Percentiles rank a stretch among this genome's conserved stretches.
phyloP scores from a whole-genome alignment of 37 sponge, comb jelly and placozoan species.

The Beroe ovata region DNA sequence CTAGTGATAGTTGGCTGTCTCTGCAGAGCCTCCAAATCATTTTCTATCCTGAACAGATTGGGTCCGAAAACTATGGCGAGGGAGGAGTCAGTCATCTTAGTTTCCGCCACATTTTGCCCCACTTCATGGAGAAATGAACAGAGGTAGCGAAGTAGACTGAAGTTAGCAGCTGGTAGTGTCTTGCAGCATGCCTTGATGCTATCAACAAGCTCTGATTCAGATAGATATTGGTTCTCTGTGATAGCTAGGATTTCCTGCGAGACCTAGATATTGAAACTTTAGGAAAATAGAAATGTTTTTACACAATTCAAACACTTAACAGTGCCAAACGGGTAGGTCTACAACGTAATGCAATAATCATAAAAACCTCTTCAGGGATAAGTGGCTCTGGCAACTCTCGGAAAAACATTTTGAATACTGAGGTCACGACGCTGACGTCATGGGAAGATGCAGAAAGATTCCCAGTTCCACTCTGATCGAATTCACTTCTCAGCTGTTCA shows the following conservation, averaged over 20 bases:
- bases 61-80: slow-evolving; percentile 96
- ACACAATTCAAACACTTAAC: too few relatives aligned
- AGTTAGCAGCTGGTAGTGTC: slow-evolving; percentile 73
- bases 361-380: slow-evolving; percentile 69
- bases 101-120: slow-evolving; percentile 58
- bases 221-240: slow-evolving; percentile 9
- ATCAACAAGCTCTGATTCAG: background rate
- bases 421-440: slow-evolving; percentile 41
- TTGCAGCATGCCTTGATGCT: slow-evolving; percentile 40
- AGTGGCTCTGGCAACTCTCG: slow-evolving; percentile 77
- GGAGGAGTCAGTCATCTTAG: slow-evolving; percentile 87
- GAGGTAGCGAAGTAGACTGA: slow-evolving; percentile 74
- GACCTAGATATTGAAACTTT: background rate
- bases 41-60: slow-evolving; percentile 76
- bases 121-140: slow-evolving; percentile 76
- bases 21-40: slow-evolving; percentile 30
- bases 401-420: slow-evolving; percentile 42
- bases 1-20: slow-evolving; percentile 18
- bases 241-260: background rate
- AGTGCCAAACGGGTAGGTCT: too few relatives aligned
- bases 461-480: slow-evolving; percentile 9
- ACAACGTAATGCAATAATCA: too few relatives aligned
- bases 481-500: background rate
- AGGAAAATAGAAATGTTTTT: too few relatives aligned
- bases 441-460: background rate